These are phyloP conservation scores for Archivesica marissinica DNA, from an alignment of 1,140 invertebrate species.

Conservation along the genomic window DNA sequence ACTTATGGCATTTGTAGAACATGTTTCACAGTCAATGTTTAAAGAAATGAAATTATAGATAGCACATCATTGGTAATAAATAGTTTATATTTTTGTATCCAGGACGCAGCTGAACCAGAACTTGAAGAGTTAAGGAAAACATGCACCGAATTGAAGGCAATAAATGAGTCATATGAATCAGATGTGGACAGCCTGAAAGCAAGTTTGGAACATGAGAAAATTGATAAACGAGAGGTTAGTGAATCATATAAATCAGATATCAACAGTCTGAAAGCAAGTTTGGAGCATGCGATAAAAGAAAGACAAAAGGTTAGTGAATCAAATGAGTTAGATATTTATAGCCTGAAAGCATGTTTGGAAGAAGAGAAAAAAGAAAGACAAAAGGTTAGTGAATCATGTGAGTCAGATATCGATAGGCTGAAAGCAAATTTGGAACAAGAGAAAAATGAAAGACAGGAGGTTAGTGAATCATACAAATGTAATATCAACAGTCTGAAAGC, in stretches of 20 bases:
- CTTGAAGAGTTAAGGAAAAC: conserved; percentile 65
- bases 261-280: conserved; percentile 57
- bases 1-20: too few relatives aligned
- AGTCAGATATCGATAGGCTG: conserved; percentile 70
- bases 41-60: too few relatives aligned
- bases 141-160: conserved; percentile 64
- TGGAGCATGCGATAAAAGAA: conserved; percentile 72
- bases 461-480: too few relatives aligned
- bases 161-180: conserved; percentile 72
- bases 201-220: conserved; percentile 70
- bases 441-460: background rate
- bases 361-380: conserved; percentile 54
- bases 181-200: conserved; percentile 68
- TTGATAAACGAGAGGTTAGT: conserved; percentile 71
- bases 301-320: conserved; percentile 74
- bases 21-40: too few relatives aligned
- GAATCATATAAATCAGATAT: conserved; percentile 75
- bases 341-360: conserved; percentile 67
- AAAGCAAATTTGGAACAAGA: conserved; percentile 69
- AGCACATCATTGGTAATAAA: background rate
- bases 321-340: conserved; percentile 71
- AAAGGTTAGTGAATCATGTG: conserved; percentile 67
- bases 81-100: background rate
- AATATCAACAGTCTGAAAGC: too few relatives aligned
- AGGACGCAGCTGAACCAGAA: conserved; percentile 60